Conservation (phyloP, 2,888 invertebrate genomes). For the Meloe dianella region DNA sequence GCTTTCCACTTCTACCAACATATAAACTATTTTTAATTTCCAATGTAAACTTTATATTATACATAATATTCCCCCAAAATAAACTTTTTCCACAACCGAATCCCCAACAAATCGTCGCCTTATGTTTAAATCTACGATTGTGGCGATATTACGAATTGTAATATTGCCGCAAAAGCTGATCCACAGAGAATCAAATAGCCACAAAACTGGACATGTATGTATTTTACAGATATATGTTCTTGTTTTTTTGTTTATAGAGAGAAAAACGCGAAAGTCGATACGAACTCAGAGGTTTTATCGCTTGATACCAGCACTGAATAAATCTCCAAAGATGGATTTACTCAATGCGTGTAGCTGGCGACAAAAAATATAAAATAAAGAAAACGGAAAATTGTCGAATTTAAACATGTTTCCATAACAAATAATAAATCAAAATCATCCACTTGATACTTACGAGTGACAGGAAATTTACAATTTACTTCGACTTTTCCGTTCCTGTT, state of each 20-base stretch:
- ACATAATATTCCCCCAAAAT: not conserved
- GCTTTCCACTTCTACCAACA: not conserved
- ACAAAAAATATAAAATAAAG: not conserved
- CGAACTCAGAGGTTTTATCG: not conserved
- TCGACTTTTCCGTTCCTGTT: not conserved
- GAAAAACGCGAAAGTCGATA: not conserved
- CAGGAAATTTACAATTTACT: not conserved
- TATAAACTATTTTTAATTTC: not conserved
- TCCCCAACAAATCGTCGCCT: too few relatives aligned
- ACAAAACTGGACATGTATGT: not conserved
- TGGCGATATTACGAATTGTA: too few relatives aligned
- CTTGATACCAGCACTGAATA: not conserved
- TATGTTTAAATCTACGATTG: too few relatives aligned
- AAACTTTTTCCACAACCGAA: too few relatives aligned
- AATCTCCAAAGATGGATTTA: constrained; percentile 4
- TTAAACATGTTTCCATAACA: not conserved
- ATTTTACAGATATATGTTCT: not conserved
- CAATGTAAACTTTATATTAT: not conserved
- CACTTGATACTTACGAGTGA: not conserved
- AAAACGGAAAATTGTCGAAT: not conserved
- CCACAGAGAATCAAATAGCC: not conserved
- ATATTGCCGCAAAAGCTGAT: not conserved
- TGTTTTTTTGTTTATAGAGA: too few relatives aligned
- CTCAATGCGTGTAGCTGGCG: not conserved
- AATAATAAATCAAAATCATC: not conserved